phyloP scores from a whole-genome alignment of 35 echinoderm and acorn worm genomes.

The Anneissia japonica region DNA sequence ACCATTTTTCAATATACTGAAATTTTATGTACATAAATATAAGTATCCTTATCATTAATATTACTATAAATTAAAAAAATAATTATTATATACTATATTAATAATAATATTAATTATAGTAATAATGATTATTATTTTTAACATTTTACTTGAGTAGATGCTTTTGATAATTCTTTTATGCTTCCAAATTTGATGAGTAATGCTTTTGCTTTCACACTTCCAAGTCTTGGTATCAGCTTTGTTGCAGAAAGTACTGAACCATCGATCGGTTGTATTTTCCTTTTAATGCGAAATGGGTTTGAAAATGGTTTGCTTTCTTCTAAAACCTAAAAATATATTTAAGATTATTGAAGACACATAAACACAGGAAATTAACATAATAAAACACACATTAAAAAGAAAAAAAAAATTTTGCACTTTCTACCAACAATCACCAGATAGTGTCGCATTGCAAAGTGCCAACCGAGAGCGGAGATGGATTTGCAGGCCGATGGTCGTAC shows the following conservation, averaged over 20 bases:
- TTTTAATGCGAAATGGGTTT: conserved; percentile 69
- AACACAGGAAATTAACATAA: neutral
- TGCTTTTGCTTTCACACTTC: conserved; percentile 73
- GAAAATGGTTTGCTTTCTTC: conserved; percentile 78
- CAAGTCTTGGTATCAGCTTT: conserved; percentile 78
- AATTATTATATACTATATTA: neutral
- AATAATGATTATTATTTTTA: neutral
- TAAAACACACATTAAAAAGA: neutral
- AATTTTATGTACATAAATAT: neutral
- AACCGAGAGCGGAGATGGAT: neutral
- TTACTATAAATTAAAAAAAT: neutral
- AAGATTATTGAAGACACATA: too few relatives aligned
- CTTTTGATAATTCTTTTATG: conserved; percentile 51
- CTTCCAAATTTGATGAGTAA: conserved; percentile 73
- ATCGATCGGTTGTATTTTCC: conserved; percentile 36
- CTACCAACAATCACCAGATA: neutral
- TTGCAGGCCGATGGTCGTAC: too few relatives aligned
- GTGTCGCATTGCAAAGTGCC: neutral
- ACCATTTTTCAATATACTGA: neutral
- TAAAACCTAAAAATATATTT: conserved; percentile 46
- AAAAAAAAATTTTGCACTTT: neutral
- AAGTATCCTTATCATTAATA: neutral
- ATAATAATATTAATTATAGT: neutral
- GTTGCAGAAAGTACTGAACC: conserved; percentile 45
- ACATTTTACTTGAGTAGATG: conserved; percentile 42